phyloP scores from a whole-genome alignment of 2,888 invertebrate genomes.

The Catocala sponsa region DNA sequence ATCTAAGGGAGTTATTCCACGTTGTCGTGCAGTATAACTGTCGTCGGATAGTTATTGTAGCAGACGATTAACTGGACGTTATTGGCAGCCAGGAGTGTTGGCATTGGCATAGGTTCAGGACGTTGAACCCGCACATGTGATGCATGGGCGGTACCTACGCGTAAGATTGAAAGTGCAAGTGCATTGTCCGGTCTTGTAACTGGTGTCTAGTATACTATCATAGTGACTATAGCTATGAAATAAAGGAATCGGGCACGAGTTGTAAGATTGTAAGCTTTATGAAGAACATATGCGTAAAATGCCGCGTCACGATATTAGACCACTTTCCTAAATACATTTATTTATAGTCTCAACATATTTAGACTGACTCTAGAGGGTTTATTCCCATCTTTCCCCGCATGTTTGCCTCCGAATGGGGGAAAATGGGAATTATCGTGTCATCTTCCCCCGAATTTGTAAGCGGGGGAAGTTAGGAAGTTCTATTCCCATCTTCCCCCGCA shows the following conservation, averaged over 20 bases:
- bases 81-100: constrained; percentile 70
- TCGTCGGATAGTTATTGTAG: constrained; percentile 22
- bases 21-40: constrained; percentile 18
- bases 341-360: too few species aligned
- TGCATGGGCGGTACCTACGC: constrained; percentile 35
- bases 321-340: too few species aligned
- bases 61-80: constrained; percentile 42
- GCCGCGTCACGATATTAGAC: too few species aligned
- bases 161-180: constrained; percentile 71
- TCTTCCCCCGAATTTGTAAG: too few species aligned
- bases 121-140: constrained; percentile 72
- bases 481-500: too few species aligned
- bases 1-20: background rate
- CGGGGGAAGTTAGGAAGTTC: too few species aligned
- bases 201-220: constrained; percentile 9
- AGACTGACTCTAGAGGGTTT: too few species aligned
- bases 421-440: too few species aligned
- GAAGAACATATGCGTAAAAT: background rate
- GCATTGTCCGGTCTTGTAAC: constrained; percentile 53
- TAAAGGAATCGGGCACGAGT: background rate
- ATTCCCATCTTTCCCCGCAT: too few species aligned
- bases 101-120: constrained; percentile 81
- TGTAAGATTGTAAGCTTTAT: background rate
- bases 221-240: background rate
- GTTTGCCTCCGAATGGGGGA: too few species aligned